Evolutionary conservation across 2,797 vertebrate species (phyloP), one percentile per base, ranked within the genome.

Genomic region (Bryconaethiops microstoma): DNA sequence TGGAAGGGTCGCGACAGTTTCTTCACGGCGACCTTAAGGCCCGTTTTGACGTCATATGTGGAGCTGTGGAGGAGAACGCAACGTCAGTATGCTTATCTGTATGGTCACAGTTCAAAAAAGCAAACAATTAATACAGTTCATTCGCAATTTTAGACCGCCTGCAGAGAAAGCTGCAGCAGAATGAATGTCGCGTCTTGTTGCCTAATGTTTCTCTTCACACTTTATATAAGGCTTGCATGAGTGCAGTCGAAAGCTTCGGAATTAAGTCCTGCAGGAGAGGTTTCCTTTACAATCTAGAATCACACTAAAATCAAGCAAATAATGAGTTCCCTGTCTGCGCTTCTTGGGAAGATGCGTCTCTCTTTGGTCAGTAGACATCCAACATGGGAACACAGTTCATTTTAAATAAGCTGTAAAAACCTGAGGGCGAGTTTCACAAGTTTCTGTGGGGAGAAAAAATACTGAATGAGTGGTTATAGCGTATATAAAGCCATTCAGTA

Each of bases 1-100:
- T 99, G 98, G 92, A 99, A 99, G 0, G 98, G 98, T 65, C 98
- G 93, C 19, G 97, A 99, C 69, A 99, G 91, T 91, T 99, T 99
- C 95, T 99, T 99, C 80, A 99, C 97, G 0, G 98, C 98, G 64
- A 99, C 91, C 64, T 96, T 97, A 85, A 96, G 65, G 17, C 90
- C 87, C 0, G 91, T 90, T 87, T 97, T 97, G 57, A 92, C 88
- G 76, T 99, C 97, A 86, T 91, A 96, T 4, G 96, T 88, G 45
- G 98, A 97, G 76, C 98, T 99, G 87, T 10, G 70, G 13, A 50
- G 70, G 77, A 63, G 88, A 85, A 74, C n/a, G 79, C 65, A 23
- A 50, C 14, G 23, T 79, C 40, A 86, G 4, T 21, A 35, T n/a
- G 9, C 64, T 64, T 17, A 19, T 40, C 68, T 68, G 35, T 7